Evolutionary conservation across 2,888 invertebrate genomes (phyloP), one percentile per base, ranked within the genome.

Genomic region (Torymus auratus): DNA sequence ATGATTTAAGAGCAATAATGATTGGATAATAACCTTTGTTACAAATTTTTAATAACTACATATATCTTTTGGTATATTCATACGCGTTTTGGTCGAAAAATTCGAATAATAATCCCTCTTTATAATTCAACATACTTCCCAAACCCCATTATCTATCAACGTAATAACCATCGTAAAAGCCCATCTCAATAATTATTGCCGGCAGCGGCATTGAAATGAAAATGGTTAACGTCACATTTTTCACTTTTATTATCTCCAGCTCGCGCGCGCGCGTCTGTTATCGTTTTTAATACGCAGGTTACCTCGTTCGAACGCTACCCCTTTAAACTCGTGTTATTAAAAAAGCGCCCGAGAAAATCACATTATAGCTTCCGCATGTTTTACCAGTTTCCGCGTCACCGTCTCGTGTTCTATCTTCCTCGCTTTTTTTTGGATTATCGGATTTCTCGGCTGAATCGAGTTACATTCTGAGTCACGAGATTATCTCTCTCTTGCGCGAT

Each of bases 391-490:
- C 7, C 55, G 41, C 11, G 20, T 41, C 7, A 5, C 41, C 41
- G 41, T 41, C 41, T 41, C 41, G 41, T 41, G 7, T 41, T 41
- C 28, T 28, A 3, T 5, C 41, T 41, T 7, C 7, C 7, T 41
- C 41, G 20, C 61, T 23, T 56, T 28, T 53, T 23, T 70, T 28
- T 50, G 56, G 20, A 70, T 77, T 70, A 70, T 77, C 23, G 77
- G 55, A 77, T 77, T 70, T 77, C 41, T 55, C 50, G 28, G n/a
- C 3, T 64, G 70, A 77, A 77, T 70, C 77, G 56, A 64, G 70
- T 64, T 77, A 77, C 70, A 70, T 50, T 64, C 70, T 50, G 64
- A 70, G 64, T 77, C 70, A 77, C 58, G 20, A 70, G 77, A 64
- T 77, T 70, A 62, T 77, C 64, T 77, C 55, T 77, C 55, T 62